Evolutionary conservation across 2,113 vertebrate genomes (phyloP), one percentile per base, ranked within the genome.

Genomic region (Chrysemys picta): DNA sequence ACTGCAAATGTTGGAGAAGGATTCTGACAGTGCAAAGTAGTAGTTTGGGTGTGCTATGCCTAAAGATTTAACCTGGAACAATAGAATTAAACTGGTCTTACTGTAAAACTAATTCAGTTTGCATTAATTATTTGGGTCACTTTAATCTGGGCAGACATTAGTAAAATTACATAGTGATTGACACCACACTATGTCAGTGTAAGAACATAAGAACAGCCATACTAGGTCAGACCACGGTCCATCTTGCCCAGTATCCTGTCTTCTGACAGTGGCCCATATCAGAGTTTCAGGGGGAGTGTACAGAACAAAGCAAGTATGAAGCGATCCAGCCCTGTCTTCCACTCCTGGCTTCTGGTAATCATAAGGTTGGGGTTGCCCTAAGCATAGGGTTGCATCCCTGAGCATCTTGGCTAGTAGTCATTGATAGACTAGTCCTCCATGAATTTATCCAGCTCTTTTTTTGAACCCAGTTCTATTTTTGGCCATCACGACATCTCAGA

Each of bases 61-160:
- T 5, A 45, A 45, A 19, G 31, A 8, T 50, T 24, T 24, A 35
- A 47, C 14, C 10, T 45, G 82, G 31, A 56, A 19, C 42, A 4
- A 47, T 4, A 31, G 85, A 45, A 82, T 53, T 12, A 50, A 72
- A 54, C 47, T 19, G 6, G 8, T 31, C 0, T 0, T 24, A 50
- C 19, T 16, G 5, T 49, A 21, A 14, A 54, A 85, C 5, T 16
- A 82, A 92, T 1, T 9, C 31, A 45, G 35, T 22, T 72, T 10
- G 42, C 27, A 4, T 5, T 12, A 6, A 45, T 13, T 31, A 65
- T 78, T 35, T 10, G 5, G 10, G 69, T 84, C 69, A 85, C 11
- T 50, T 89, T 79, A 69, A 59, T 17, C 81, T 76, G 29, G 65
- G n/a, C 16, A 59, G 49, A 21, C 4, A 11, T 62, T 17, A 91